A percentile compares a stretch with the other conserved stretches of the same genome.
Conservation (phyloP, 2,797 vertebrate species). For the Delichon dasypus region DNA sequence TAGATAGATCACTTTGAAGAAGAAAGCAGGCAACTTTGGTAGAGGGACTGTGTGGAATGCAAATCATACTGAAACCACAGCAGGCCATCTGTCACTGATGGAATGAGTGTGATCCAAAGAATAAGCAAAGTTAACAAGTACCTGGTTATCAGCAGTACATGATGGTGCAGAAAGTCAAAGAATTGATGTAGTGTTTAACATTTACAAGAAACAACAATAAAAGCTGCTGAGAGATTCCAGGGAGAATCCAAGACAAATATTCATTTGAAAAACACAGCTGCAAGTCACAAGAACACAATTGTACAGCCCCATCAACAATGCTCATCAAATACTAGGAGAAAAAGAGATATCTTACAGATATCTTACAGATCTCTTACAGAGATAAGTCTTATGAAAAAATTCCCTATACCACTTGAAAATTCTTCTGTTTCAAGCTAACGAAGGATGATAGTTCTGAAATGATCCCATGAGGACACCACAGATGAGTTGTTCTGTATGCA, state of each 20-base stretch:
- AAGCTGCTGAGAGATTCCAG: conserved; percentile 49
- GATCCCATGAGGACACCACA: not conserved
- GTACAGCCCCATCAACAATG: conserved; percentile 29
- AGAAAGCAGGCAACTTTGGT: not conserved
- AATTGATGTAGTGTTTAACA: conserved; percentile 48
- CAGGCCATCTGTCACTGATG: not conserved
- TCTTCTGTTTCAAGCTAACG: not conserved
- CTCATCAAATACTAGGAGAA: not conserved
- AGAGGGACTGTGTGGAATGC: not conserved
- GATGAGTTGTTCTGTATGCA: not conserved
- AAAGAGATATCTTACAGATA: too few species aligned
- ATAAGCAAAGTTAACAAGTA: conserved; percentile 49
- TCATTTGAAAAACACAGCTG: conserved; percentile 65
- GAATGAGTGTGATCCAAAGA: conserved; percentile 3
- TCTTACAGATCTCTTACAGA: too few species aligned
- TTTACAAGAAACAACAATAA: conserved; percentile 54
- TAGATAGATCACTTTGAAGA: not conserved
- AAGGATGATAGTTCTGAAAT: not conserved
- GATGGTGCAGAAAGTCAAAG: conserved; percentile 20
- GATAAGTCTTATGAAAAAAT: conserved; percentile 6
- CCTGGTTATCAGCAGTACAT: conserved; percentile 35
- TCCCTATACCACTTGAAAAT: not conserved
- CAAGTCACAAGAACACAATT: conserved; percentile 53
- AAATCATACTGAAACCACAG: not conserved
- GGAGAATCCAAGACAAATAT: conserved; percentile 60